Evolutionary conservation across 2,113 vertebrate species (phyloP).

Genomic region (Scopus umbretta): DNA sequence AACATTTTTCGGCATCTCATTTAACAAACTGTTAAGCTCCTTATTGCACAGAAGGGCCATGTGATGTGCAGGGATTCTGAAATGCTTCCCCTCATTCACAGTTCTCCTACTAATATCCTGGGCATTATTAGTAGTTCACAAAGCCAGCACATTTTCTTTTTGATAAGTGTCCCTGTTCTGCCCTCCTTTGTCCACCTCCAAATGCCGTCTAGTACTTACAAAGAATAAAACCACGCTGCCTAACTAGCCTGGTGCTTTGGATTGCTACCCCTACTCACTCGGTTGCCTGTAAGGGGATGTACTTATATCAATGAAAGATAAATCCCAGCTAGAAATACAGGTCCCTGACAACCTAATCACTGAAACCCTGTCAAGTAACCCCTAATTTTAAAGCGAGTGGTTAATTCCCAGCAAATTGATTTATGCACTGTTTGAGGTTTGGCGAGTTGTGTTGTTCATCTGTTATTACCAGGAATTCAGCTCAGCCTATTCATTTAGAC

Average conservation of each 20-base stretch:
- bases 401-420: conserved; percentile 81
- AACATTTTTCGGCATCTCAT: conserved; percentile 43
- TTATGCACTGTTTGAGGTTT: conserved; percentile 80
- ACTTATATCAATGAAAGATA: conserved; percentile 68
- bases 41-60: conserved; percentile 51
- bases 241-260: conserved; percentile 22
- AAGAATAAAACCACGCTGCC: conserved; percentile 32
- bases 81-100: conserved; percentile 27
- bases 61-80: conserved; percentile 30
- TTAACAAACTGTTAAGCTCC: conserved; percentile 62
- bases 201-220: conserved; percentile 23
- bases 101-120: background rate
- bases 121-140: conserved; percentile 33
- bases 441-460: conserved; percentile 77
- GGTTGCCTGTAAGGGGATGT: conserved; percentile 33
- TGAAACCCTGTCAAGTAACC: conserved; percentile 77
- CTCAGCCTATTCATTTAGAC: conserved; percentile 75
- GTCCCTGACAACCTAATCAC: conserved; percentile 74
- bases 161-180: conserved; percentile 37
- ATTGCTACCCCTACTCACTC: conserved; percentile 9
- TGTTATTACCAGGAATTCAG: conserved; percentile 73
- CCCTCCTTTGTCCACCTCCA: conserved; percentile 46
- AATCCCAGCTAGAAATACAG: conserved; percentile 71
- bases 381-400: conserved; percentile 79
- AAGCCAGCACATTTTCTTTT: conserved; percentile 45